phyloP scores from a whole-genome alignment of 2,888 invertebrate genomes.

The Thumatha senex region DNA sequence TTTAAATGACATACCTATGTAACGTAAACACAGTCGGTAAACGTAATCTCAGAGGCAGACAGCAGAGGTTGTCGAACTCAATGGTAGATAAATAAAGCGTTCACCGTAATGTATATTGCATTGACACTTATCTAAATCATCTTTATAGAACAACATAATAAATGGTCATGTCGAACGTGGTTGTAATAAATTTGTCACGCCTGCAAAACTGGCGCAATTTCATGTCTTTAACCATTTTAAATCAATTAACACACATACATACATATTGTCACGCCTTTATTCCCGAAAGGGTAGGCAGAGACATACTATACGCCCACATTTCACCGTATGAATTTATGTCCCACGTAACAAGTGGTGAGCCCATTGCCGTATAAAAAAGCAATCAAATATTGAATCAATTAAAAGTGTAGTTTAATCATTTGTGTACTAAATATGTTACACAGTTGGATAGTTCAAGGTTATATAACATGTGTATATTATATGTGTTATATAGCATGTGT shows the following conservation, averaged over 20 bases:
- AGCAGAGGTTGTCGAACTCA: constrained; percentile 36
- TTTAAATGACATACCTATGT: constrained; percentile 2
- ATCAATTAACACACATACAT: no score
- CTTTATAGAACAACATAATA: constrained; percentile 36
- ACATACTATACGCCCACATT: no score
- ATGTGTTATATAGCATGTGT: no score
- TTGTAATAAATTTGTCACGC: constrained; percentile 4
- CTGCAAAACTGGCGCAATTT: constrained; percentile 29
- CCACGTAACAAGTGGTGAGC: no score
- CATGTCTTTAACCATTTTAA: constrained; percentile 34
- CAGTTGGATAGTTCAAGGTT: constrained; percentile 8
- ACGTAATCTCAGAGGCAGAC: constrained; percentile 24
- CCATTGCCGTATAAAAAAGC: no score
- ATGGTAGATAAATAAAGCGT: constrained; percentile 44
- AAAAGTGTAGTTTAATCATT: constrained; percentile 9
- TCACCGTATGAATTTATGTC: no score
- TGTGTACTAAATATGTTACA: constrained; percentile 1
- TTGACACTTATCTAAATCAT: constrained; percentile 39
- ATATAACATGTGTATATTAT: no score
- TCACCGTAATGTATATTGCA: constrained; percentile 36
- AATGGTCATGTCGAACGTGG: constrained; percentile 20
- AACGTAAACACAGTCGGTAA: constrained; percentile 9
- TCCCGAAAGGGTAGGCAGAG: no score
- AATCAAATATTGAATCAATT: constrained; percentile 35
- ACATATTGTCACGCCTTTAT: no score